phyloP scores from a whole-genome alignment of 30 jellyfish, hydroid and myxozoan species.

The Hydractinia echinata region DNA sequence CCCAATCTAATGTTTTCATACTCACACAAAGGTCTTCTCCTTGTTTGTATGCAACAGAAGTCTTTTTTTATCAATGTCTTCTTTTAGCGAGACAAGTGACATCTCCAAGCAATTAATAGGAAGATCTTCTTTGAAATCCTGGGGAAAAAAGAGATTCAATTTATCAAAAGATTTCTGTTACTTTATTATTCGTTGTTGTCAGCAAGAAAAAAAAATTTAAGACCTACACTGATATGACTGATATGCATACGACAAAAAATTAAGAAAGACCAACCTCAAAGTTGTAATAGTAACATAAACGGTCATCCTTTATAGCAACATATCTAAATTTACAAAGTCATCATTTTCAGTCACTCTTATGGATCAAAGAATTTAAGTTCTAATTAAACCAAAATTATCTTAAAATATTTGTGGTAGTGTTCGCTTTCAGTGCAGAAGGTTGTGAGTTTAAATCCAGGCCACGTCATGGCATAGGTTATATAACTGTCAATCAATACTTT shows the following conservation, averaged over 20 bases:
- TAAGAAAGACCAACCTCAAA: slow-evolving; percentile 46
- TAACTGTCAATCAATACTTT: too few species aligned
- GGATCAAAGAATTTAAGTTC: too few species aligned
- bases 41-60: slow-evolving; percentile 43
- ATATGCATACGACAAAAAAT: not conserved
- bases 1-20: not conserved
- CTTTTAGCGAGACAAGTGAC: slow-evolving; percentile 52
- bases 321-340: slow-evolving; percentile 35
- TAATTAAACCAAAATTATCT: too few species aligned
- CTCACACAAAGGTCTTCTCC: slow-evolving; percentile 57
- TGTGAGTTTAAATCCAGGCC: too few species aligned
- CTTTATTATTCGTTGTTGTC: not conserved
- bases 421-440: too few species aligned
- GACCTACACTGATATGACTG: not conserved
- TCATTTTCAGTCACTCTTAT: too few species aligned
- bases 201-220: too few species aligned
- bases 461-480: too few species aligned
- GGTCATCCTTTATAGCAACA: slow-evolving; percentile 59
- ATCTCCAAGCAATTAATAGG: slow-evolving; percentile 51
- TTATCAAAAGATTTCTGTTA: not conserved
- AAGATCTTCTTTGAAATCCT: slow-evolving; percentile 64
- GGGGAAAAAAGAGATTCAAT: not conserved
- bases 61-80: slow-evolving; percentile 40
- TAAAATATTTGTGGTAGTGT: too few species aligned
- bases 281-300: slow-evolving; percentile 42